A percentile compares a stretch with the other conserved stretches of the same genome.
Conservation (phyloP, 1,140 invertebrate genomes). For the Drosophila parabipectinata region DNA sequence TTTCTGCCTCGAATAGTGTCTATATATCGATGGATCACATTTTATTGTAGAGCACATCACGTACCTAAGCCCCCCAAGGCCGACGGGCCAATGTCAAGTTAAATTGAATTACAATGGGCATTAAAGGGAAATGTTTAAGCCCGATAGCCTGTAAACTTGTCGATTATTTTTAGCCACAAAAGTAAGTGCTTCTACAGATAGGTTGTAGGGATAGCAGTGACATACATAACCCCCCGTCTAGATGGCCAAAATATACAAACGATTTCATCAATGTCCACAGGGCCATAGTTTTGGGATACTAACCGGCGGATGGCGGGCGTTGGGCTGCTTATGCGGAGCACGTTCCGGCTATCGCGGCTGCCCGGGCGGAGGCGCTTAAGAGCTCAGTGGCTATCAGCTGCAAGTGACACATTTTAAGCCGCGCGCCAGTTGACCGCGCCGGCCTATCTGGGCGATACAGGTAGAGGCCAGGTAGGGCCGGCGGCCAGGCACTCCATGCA, state of each 20-base stretch:
- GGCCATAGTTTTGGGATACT: slow-evolving; percentile 22
- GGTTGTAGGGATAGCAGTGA: background rate
- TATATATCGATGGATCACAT: background rate
- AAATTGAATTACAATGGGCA: slow-evolving; percentile 19
- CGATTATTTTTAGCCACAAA: background rate
- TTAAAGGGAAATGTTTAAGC: slow-evolving; percentile 5
- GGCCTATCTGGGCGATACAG: background rate
- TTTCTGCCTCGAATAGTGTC: background rate
- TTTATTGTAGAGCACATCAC: slow-evolving; percentile 29
- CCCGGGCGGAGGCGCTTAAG: slow-evolving; percentile 28
- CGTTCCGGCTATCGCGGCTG: slow-evolving; percentile 36
- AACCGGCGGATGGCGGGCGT: background rate
- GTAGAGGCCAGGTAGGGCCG: slow-evolving; percentile 17
- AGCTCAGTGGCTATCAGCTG: slow-evolving; percentile 50
- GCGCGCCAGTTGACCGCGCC: background rate
- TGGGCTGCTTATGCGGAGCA: slow-evolving; percentile 20
- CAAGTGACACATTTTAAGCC: slow-evolving; percentile 39
- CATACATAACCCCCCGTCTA: slow-evolving; percentile 22
- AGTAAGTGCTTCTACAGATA: background rate
- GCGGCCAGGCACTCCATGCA: slow-evolving; percentile 11
- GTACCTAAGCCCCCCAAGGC: slow-evolving; percentile 18
- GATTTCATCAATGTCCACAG: slow-evolving; percentile 53
- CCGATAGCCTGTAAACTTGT: no score
- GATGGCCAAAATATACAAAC: slow-evolving; percentile 26
- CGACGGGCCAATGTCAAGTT: slow-evolving; percentile 17